A percentile compares a stretch with the other conserved stretches of the same genome.
These are phyloP conservation scores for Phasianus colchicus DNA, from an alignment of 2,113 vertebrate species.

Conservation along the genomic window DNA sequence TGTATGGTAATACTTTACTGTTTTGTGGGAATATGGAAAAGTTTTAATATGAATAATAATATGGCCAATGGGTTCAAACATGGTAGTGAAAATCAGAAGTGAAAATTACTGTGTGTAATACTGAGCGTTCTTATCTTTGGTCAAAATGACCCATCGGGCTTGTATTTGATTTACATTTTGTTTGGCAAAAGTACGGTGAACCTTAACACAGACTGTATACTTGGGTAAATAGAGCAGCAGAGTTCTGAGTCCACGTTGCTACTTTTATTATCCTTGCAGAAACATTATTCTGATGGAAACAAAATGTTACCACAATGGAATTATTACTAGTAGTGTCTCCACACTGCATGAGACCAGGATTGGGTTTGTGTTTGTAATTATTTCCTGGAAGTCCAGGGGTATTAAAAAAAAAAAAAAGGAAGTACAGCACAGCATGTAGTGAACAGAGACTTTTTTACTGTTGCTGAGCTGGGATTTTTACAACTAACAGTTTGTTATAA, in stretches of 20 bases:
- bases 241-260: not conserved
- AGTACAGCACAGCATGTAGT: accelerated
- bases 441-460: not conserved
- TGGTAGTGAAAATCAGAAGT: not conserved
- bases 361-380: not conserved
- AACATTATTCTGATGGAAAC: not conserved
- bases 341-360: not conserved
- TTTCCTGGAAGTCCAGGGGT: not conserved
- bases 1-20: not conserved
- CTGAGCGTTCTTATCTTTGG: not conserved
- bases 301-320: not conserved
- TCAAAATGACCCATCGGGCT: not conserved
- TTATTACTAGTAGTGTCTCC: not conserved
- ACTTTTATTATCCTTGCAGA: not conserved
- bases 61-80: not conserved
- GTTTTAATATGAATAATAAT: not conserved
- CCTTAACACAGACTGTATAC: not conserved
- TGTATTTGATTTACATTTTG: not conserved
- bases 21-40: not conserved
- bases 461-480: not conserved
- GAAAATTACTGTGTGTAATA: not conserved
- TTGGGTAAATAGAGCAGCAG: not conserved
- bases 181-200: not conserved
- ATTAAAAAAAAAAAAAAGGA: not conserved
- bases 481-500: not conserved